Evolutionary conservation across 2,113 vertebrate genomes (phyloP), one percentile per base, ranked within the genome.

Genomic region (Crypturellus undulatus): DNA sequence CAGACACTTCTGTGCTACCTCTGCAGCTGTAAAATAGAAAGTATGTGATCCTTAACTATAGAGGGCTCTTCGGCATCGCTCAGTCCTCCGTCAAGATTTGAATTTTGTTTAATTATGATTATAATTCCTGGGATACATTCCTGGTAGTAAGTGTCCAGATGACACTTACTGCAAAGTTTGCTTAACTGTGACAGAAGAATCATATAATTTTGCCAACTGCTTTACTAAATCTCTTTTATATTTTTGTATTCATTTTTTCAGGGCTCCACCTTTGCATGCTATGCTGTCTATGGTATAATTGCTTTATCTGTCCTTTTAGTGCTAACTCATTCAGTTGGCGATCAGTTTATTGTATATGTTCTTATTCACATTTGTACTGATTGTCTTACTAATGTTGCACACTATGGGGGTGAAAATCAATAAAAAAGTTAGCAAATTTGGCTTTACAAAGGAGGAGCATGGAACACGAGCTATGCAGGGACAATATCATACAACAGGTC

Each of bases 401-500:
- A 84, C 28, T 18, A 45, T 10, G 63, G 62, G 30, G 51, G 49
- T 73, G 63, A 88, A 92, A 93, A 84, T 94, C 94, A 95, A 63
- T 85, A 92, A 96, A 67, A 94, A 96, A 96, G 86, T 94, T 94
- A 94, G 71, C n/a, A 43, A 80, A 90, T 58, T 79, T 60, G 34
- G 25, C 65, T 91, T 90, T 68, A 87, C 95, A 93, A 94, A 25
- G 38, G 58, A 67, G 51, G 77, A 90, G 26, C 76, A 60, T 22
- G 47, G 77, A 86, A 90, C 71, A 73, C 38, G 75, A 78, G n/a
- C 30, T 87, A 80, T 95, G 40, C 93, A 94, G 87, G 82, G 96
- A 96, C 94, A 93, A 38, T 62, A 90, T 89, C 79, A 93, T 42
- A 89, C 18, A 6, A 68, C 78, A 97, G 97, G 97, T 97, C 94